Conservation (phyloP, 2,797 vertebrate genomes). For the Liasis olivaceus region DNA sequence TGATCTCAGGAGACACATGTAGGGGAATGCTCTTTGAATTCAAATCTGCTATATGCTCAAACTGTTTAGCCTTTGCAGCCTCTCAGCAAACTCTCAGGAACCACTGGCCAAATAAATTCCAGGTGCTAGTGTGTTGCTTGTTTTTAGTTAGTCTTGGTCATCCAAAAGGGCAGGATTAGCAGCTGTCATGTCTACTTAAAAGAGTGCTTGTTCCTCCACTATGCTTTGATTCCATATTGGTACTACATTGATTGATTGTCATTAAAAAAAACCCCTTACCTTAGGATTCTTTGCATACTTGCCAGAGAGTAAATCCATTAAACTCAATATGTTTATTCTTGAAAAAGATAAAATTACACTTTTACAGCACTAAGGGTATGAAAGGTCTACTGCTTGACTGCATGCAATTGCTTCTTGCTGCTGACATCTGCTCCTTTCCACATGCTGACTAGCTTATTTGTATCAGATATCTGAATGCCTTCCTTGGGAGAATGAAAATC, state of each 20-base stretch:
- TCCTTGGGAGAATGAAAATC: constrained; percentile 47
- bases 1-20: neutral
- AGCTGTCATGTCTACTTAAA: neutral
- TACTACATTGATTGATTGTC: neutral
- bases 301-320: neutral
- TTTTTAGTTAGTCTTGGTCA: neutral
- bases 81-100: neutral
- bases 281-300: neutral
- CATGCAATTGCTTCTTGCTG: neutral
- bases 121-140: neutral
- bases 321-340: neutral
- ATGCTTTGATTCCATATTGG: neutral
- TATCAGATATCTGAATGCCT: constrained; percentile 13
- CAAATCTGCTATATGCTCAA: too few species aligned
- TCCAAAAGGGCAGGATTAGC: neutral
- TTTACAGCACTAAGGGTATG: neutral
- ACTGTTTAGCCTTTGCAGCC: neutral
- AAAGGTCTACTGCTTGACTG: neutral
- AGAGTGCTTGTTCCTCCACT: neutral
- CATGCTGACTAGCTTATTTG: constrained; percentile 8
- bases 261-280: neutral
- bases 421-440: neutral
- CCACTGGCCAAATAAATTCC: neutral
- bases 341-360: neutral
- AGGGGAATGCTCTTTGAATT: neutral